These are phyloP conservation scores for Ceratina calcarata DNA, from an alignment of 1,140 invertebrate genomes.

Conservation along the genomic window DNA sequence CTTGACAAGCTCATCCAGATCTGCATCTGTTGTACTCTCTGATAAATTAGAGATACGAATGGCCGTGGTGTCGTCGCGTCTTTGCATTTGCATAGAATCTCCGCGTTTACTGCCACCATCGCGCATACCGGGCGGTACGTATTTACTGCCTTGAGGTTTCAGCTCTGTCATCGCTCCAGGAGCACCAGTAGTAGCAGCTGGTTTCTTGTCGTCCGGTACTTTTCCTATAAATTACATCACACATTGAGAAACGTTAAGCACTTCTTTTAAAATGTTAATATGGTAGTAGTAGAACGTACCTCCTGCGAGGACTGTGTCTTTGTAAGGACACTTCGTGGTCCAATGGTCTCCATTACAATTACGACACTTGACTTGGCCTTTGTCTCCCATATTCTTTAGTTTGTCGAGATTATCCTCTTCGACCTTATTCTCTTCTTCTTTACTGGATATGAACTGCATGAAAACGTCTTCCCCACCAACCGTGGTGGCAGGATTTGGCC, in stretches of 20 bases:
- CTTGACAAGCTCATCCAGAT: slow-evolving; percentile 97
- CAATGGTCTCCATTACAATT: slow-evolving; percentile 98
- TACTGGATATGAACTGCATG: slow-evolving; percentile 94
- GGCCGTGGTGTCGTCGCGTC: slow-evolving; percentile 91
- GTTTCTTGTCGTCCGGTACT: slow-evolving; percentile 77
- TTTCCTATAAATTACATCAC: slow-evolving; percentile 59
- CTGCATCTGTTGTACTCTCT: slow-evolving; percentile 96
- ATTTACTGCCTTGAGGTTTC: slow-evolving; percentile 82
- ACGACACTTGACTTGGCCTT: slow-evolving; percentile 94
- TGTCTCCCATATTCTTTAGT: slow-evolving; percentile 85
- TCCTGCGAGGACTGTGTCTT: slow-evolving; percentile 89
- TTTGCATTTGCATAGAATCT: slow-evolving; percentile 86
- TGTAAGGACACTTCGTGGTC: slow-evolving; percentile 98
- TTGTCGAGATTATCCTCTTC: slow-evolving; percentile 92
- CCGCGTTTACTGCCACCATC: slow-evolving; percentile 89
- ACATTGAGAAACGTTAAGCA: background rate
- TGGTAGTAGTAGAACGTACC: slow-evolving; percentile 77
- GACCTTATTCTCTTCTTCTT: slow-evolving; percentile 91
- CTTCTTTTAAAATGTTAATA: background rate
- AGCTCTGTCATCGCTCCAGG: slow-evolving; percentile 77
- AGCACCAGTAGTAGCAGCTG: slow-evolving; percentile 58
- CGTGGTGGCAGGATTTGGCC: slow-evolving; percentile 97
- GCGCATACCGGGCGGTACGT: slow-evolving; percentile 92
- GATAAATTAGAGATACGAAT: slow-evolving; percentile 98
- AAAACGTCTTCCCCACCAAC: slow-evolving; percentile 97